phyloP scores from a whole-genome alignment of 2,113 vertebrate genomes.

The Xyliphius kryptos region DNA sequence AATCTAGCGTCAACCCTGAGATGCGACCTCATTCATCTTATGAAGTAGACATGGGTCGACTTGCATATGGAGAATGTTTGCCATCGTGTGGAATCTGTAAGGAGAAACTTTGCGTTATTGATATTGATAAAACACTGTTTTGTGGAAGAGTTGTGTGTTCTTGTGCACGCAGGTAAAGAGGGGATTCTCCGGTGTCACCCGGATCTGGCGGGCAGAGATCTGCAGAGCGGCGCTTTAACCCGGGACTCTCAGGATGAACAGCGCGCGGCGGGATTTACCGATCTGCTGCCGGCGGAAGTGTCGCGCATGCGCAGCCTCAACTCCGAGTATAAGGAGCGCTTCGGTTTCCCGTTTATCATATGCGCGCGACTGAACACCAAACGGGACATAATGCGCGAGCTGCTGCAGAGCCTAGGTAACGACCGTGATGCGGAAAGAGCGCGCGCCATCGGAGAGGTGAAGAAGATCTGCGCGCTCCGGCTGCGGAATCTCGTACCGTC shows the following conservation, averaged over 20 bases:
- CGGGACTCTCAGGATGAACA: constrained; percentile 70
- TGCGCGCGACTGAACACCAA: constrained; percentile 67
- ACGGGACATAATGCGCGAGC: constrained; percentile 50
- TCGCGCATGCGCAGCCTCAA: constrained; percentile 58
- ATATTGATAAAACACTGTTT: no score
- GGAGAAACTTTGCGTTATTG: no score
- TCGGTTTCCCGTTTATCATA: constrained; percentile 76
- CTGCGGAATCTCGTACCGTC: constrained; percentile 52
- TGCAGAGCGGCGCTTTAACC: constrained; percentile 60
- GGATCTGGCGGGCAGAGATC: constrained; percentile 71
- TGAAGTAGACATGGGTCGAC: no score
- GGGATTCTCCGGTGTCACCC: constrained; percentile 76
- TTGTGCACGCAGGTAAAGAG: constrained; percentile 65
- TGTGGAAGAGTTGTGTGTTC: no score
- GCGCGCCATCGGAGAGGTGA: constrained; percentile 67
- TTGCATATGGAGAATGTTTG: no score
- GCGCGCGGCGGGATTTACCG: constrained; percentile 58
- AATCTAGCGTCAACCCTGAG: no score
- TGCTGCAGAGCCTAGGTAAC: constrained; percentile 54
- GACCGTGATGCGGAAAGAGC: constrained; percentile 53
- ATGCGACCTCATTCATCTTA: no score
- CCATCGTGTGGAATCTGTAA: no score
- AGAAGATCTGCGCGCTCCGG: constrained; percentile 70
- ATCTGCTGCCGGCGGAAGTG: constrained; percentile 49
- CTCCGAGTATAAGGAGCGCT: constrained; percentile 65